phyloP scores from a whole-genome alignment of 2,888 invertebrate species.

The Synergus gifuensis region DNA sequence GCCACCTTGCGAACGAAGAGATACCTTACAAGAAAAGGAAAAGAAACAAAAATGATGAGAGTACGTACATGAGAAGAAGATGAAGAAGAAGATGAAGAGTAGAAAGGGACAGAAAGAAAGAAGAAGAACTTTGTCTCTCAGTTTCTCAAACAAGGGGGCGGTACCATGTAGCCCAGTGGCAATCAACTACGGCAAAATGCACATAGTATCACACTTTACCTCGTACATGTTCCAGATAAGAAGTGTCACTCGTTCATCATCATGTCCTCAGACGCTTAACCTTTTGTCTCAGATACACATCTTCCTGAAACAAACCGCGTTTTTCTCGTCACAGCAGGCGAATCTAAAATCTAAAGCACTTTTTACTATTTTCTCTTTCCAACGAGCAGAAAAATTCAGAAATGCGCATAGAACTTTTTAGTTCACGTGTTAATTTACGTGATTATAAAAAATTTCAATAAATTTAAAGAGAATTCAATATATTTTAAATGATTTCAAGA shows the following conservation, averaged over 20 bases:
- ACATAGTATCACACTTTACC: conserved; percentile 29
- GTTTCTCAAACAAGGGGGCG: conserved; percentile 74
- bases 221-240: conserved; percentile 6
- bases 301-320: neutral
- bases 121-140: conserved; percentile 60
- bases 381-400: neutral
- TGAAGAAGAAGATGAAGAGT: conserved; percentile 41
- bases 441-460: no score
- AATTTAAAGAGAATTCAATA: no score
- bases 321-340: neutral
- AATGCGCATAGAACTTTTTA: neutral
- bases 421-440: neutral
- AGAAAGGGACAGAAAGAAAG: conserved; percentile 18
- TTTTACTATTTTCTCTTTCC: neutral
- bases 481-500: no score
- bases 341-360: conserved; percentile 1
- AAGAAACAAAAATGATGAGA: conserved; percentile 39
- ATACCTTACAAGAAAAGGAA: conserved; percentile 44
- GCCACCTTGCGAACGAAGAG: conserved; percentile 69
- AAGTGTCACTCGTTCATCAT: conserved; percentile 24
- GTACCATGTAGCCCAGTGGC: conserved; percentile 70
- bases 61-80: neutral
- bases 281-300: conserved; percentile 12
- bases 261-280: neutral
- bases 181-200: conserved; percentile 63